These are phyloP conservation scores for Monochamus saltuarius DNA, from an alignment of 1,140 invertebrate genomes.

Conservation along the genomic window DNA sequence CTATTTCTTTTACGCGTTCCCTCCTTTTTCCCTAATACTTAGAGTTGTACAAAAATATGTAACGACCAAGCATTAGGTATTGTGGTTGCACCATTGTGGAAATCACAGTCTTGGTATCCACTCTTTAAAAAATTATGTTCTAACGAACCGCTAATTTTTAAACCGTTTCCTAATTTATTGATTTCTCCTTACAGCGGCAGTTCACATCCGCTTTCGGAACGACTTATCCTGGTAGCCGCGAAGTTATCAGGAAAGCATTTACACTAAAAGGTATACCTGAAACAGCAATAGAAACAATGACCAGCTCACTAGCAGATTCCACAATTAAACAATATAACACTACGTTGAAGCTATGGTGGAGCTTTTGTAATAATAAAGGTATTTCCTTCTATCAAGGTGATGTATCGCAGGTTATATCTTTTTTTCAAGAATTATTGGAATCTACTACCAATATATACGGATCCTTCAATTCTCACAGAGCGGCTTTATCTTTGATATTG, in stretches of 20 bases:
- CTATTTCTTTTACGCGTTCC: constrained; percentile 15
- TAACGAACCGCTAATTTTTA: neutral
- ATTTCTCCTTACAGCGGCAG: constrained; percentile 1
- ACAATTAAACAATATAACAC: constrained; percentile 11
- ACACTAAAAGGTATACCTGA: constrained; percentile 1
- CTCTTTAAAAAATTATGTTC: constrained; percentile 4
- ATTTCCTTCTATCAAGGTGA: neutral
- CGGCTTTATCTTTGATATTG: no score
- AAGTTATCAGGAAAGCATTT: constrained; percentile 3
- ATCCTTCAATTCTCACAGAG: constrained; percentile 5
- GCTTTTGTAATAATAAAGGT: constrained; percentile 3
- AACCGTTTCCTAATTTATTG: neutral
- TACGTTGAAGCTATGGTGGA: constrained; percentile 8
- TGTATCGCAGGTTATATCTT: neutral
- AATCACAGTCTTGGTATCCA: constrained; percentile 4
- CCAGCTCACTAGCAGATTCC: neutral
- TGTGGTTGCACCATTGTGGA: constrained; percentile 1
- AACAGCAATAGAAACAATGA: constrained; percentile 1
- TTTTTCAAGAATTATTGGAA: no score
- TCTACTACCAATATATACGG: no score
- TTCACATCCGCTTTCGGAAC: neutral
- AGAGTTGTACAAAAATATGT: constrained; percentile 29
- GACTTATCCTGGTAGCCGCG: constrained; percentile 14
- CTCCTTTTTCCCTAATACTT: constrained; percentile 9
- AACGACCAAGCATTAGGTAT: constrained; percentile 4